Evolutionary conservation across 1,140 invertebrate genomes (phyloP).

Genomic region (Phymorhynchus buccinoides): DNA sequence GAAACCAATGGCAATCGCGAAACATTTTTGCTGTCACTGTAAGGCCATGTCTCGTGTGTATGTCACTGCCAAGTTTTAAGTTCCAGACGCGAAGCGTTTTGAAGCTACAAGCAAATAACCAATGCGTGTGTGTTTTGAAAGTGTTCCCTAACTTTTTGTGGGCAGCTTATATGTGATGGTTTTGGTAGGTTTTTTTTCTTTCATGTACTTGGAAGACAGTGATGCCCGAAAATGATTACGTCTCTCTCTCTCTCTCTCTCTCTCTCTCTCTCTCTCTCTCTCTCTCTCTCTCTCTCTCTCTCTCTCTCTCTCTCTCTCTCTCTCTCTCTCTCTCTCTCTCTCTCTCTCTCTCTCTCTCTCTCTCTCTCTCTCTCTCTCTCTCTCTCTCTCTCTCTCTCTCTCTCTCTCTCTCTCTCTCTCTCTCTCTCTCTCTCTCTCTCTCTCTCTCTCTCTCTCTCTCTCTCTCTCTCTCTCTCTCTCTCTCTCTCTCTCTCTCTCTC

Average conservation of each 20-base stretch:
- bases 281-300: conserved; percentile 3
- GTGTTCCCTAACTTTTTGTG: too few species aligned
- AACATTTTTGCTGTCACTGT: too few species aligned
- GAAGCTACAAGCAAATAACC: too few species aligned
- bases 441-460: not conserved
- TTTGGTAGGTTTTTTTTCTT: too few species aligned
- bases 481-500: not conserved
- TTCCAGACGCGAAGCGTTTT: too few species aligned
- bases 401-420: conserved; percentile 9
- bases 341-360: conserved; percentile 15
- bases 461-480: not conserved
- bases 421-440: conserved; percentile 9
- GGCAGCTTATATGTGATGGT: too few species aligned
- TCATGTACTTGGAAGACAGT: too few species aligned
- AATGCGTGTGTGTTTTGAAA: too few species aligned
- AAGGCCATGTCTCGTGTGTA: too few species aligned
- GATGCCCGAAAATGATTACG: not conserved
- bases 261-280: not conserved
- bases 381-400: not conserved
- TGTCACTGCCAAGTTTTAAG: too few species aligned
- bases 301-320: conserved; percentile 25
- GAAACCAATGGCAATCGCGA: too few species aligned
- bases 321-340: conserved; percentile 21
- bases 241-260: conserved; percentile 15
- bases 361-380: not conserved